Conservation (phyloP, 2,888 invertebrate genomes). For the Pristionchus entomophagus region DNA sequence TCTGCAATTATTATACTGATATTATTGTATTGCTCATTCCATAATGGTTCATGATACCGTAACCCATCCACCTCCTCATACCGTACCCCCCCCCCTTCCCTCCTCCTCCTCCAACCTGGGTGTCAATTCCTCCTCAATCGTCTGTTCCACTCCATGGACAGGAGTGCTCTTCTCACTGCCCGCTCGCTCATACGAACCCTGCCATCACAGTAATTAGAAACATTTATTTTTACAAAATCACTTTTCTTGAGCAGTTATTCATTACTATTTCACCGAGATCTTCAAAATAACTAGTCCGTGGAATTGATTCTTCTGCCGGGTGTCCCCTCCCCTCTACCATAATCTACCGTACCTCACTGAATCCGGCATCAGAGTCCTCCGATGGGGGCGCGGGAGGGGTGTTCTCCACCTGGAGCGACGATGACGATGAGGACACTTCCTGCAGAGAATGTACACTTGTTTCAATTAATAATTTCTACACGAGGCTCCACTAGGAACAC, state of each 20-base stretch:
- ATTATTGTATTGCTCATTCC: too few species aligned
- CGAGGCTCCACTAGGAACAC: background rate
- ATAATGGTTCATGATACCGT: too few species aligned
- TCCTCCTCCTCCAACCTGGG: background rate
- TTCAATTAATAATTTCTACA: background rate
- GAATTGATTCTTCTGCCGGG: too few species aligned
- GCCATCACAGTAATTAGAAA: too few species aligned
- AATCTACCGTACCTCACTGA: conserved; percentile 10
- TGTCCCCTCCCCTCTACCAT: background rate
- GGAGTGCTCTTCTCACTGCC: conserved; percentile 46
- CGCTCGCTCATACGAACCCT: conserved; percentile 43
- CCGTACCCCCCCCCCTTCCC: conserved; percentile 6
- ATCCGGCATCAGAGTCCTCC: conserved; percentile 47
- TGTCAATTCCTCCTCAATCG: conserved; percentile 19
- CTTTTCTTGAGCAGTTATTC: too few species aligned
- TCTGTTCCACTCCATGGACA: background rate
- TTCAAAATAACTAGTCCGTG: too few species aligned
- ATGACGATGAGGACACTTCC: background rate
- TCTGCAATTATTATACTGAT: conserved; percentile 19
- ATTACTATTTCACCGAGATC: too few species aligned
- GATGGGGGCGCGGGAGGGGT: background rate
- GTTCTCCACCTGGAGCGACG: background rate
- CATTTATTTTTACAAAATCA: too few species aligned
- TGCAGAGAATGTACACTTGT: too few species aligned
- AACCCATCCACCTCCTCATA: background rate